Percentiles rank a stretch among this genome's conserved stretches.
Conservation (phyloP, 2,888 invertebrate species). For the Drosophila helvetica region DNA sequence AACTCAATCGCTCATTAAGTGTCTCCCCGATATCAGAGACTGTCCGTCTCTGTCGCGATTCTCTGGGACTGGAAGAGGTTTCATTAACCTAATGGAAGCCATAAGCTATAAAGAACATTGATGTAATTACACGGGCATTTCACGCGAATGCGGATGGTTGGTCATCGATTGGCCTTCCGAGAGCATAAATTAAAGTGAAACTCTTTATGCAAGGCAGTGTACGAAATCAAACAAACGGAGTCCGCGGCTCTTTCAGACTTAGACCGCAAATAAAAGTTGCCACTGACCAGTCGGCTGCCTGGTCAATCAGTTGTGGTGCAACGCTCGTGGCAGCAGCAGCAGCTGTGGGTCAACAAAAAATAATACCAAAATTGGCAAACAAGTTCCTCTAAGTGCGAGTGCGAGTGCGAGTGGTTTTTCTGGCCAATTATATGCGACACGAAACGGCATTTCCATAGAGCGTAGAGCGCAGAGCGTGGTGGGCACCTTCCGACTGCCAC, state of each 20-base stretch:
- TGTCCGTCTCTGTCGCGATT: conserved; percentile 49
- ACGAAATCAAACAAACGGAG: conserved; percentile 6
- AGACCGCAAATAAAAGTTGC: conserved; percentile 14
- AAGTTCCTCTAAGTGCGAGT: conserved; percentile 44
- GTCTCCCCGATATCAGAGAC: conserved; percentile 51
- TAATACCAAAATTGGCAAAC: conserved; percentile 63
- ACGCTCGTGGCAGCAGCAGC: conserved; percentile 42
- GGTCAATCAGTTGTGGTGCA: conserved; percentile 49
- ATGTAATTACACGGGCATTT: conserved; percentile 33
- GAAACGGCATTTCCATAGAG: conserved; percentile 30
- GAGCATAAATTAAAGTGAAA: conserved; percentile 52
- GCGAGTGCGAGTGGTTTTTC: conserved; percentile 2
- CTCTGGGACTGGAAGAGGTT: neutral
- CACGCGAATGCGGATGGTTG: conserved; percentile 21
- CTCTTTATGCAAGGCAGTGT: conserved; percentile 48
- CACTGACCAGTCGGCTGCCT: conserved; percentile 20
- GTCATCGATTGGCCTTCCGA: conserved; percentile 55
- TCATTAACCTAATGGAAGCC: conserved; percentile 34
- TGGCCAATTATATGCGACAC: conserved; percentile 43
- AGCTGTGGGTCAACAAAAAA: neutral
- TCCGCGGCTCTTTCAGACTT: neutral
- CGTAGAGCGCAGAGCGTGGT: neutral
- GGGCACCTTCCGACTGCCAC: conserved; percentile 3
- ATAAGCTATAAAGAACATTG: conserved; percentile 18
- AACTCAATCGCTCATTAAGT: conserved; percentile 63